A percentile compares a stretch with the other conserved stretches of the same genome.
phyloP scores from a whole-genome alignment of 2,113 vertebrate species.

The Varanus salvator region DNA sequence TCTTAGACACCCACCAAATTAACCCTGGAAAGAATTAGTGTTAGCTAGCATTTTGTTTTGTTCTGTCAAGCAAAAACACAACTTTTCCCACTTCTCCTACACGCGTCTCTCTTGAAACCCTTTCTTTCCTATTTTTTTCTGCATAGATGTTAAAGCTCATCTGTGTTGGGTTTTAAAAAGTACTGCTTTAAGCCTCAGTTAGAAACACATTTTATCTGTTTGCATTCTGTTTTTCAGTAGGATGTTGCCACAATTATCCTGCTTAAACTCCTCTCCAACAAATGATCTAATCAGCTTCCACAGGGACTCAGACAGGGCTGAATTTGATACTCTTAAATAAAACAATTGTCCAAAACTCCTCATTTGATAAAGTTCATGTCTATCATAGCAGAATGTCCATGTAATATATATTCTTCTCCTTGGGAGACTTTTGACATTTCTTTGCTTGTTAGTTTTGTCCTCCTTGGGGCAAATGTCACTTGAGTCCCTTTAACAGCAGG shows the following conservation, averaged over 20 bases:
- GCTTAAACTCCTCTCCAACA: background rate
- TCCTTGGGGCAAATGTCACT: constrained; percentile 55
- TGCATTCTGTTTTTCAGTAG: background rate
- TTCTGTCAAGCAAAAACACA: no score
- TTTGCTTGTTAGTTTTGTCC: constrained; percentile 26
- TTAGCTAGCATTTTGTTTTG: no score
- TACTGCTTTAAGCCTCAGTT: background rate
- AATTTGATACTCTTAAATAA: background rate
- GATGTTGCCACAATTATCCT: background rate
- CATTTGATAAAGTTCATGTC: background rate
- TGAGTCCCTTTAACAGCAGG: constrained; percentile 40
- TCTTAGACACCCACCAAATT: background rate
- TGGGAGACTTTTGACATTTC: constrained; percentile 56
- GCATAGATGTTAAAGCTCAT: background rate
- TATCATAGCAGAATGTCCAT: constrained; percentile 2
- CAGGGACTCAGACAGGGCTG: no score
- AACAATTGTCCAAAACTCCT: background rate
- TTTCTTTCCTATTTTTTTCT: background rate
- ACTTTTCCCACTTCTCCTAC: background rate
- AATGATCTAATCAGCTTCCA: background rate
- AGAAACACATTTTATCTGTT: background rate
- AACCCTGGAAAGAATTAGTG: background rate
- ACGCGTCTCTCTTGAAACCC: no score
- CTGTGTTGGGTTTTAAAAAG: background rate
- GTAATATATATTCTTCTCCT: constrained; percentile 30